Conservation (phyloP, 2,113 vertebrate genomes). For the Gulo gulo region DNA sequence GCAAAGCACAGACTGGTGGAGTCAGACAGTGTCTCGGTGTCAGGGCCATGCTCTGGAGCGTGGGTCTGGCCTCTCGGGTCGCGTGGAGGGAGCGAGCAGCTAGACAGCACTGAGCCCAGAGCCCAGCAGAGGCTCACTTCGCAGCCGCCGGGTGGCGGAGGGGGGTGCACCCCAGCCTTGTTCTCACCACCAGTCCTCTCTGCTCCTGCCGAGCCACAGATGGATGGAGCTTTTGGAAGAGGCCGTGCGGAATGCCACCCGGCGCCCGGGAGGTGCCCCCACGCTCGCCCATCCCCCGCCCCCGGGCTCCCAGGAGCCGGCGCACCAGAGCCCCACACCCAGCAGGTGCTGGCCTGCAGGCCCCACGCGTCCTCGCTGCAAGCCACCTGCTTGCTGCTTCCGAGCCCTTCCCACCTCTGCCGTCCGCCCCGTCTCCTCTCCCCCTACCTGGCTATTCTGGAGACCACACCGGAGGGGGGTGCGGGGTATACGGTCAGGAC, state of each 20-base stretch:
- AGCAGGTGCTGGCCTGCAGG: conserved; percentile 56
- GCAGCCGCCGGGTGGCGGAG: not conserved
- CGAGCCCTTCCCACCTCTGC: not conserved
- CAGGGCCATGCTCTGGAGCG: not conserved
- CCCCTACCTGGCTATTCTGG: not conserved
- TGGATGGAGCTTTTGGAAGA: conserved; percentile 86
- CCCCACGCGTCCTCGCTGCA: not conserved
- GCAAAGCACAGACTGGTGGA: not conserved
- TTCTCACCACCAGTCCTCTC: not conserved
- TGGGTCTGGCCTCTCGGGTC: not conserved
- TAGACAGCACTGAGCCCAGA: not conserved
- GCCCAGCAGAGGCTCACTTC: not conserved
- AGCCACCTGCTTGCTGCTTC: not conserved
- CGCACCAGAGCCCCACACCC: conserved; percentile 32
- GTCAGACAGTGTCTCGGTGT: not conserved
- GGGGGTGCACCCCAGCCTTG: not conserved
- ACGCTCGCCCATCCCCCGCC: not conserved
- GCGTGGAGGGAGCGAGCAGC: not conserved
- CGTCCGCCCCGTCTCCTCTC: not conserved
- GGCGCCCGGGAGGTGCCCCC: conserved; percentile 40
- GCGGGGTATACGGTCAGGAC: not conserved
- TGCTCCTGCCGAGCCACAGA: conserved; percentile 62
- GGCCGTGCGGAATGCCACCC: conserved; percentile 71
- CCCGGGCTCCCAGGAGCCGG: not conserved
- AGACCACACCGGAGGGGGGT: not conserved